Base-by-base conservation (phyloP, 2,888 invertebrate species). In the Microctonus aethiopoides region DNA sequence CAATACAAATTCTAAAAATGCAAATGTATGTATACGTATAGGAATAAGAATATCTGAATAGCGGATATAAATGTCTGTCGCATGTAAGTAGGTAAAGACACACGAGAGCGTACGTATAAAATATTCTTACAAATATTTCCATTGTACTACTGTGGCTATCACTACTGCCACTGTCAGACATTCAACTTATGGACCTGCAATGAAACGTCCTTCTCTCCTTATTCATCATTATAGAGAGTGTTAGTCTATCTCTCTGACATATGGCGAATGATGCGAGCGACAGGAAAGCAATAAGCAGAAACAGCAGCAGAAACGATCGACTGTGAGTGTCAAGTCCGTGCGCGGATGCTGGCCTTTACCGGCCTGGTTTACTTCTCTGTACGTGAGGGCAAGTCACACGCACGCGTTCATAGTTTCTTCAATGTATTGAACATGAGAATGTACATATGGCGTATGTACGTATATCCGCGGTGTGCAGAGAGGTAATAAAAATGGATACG, bases 341-440 rank as follows among this genome's bases (percentile, higher is more conserved):
- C 80, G 78, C 81, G 84, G 84, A 84, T 84, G 84, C 84, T 84
- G 84, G 81, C 79, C 79, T 29, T 79, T 82, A 78, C 75, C 80
- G 81, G 81, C 83, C 84, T 82, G 84, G 83, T 81, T 81, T 81
- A 81, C 81, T 81, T 81, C 75, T 72, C 66, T 67, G 72, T 71
- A 71, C 76, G 72, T 73, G 75, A 73, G 72, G 70, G 41, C 69
- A 66, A 67, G 73, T 72, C 71, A 71, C 72, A 73, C 71, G 66
- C 71, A 71, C 36, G 72, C 52, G 7, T 66, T 26, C 54, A 54
- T 32, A 11, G 26, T 46, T 46, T n/a, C 7, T 34, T 52, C 63
- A 1, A 52, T 41, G 65, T 65, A 65, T 56, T 56, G 39, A 56
- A 64, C 36, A 52, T 24, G 41, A 24, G 22, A 22, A 20, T 52